Evolutionary conservation across 2,888 invertebrate species (phyloP).

Genomic region (Callyntrura sp.): DNA sequence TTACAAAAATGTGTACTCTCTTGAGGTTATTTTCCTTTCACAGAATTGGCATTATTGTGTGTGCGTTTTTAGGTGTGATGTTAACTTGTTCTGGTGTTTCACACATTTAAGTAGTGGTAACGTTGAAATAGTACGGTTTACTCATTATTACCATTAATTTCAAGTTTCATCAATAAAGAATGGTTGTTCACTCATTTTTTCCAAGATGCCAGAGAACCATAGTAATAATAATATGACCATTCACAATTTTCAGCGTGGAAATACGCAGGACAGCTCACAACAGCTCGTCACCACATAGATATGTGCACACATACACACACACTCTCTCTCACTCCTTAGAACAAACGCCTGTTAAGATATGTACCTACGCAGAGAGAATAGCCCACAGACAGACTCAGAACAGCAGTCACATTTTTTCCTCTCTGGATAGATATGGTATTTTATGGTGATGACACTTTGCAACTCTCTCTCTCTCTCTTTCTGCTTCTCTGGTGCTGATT

Average conservation of each 20-base stretch:
- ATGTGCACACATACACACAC: background rate
- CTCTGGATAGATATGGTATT: conserved; percentile 1
- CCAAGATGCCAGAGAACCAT: background rate
- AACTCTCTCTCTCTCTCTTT: background rate
- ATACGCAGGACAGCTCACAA: background rate
- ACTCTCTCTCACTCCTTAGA: too few species aligned
- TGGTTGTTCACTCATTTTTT: conserved; percentile 27
- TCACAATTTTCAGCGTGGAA: background rate
- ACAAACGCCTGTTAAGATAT: background rate
- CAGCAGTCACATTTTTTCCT: conserved; percentile 41
- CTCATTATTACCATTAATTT: conserved; percentile 13
- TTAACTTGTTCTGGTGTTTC: too few species aligned
- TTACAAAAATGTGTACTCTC: background rate
- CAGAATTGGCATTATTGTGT: background rate
- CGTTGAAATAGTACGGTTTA: background rate
- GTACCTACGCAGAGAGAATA: background rate
- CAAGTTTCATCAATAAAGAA: conserved; percentile 40
- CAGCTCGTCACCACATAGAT: background rate
- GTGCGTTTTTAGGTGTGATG: background rate
- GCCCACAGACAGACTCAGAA: background rate
- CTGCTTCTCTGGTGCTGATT: conserved; percentile 3
- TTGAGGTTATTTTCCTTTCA: background rate
- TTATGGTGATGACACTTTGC: background rate
- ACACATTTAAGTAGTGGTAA: too few species aligned
- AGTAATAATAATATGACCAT: background rate